Base-by-base conservation (phyloP, 2,888 invertebrate genomes). In the Netelia inedita region DNA sequence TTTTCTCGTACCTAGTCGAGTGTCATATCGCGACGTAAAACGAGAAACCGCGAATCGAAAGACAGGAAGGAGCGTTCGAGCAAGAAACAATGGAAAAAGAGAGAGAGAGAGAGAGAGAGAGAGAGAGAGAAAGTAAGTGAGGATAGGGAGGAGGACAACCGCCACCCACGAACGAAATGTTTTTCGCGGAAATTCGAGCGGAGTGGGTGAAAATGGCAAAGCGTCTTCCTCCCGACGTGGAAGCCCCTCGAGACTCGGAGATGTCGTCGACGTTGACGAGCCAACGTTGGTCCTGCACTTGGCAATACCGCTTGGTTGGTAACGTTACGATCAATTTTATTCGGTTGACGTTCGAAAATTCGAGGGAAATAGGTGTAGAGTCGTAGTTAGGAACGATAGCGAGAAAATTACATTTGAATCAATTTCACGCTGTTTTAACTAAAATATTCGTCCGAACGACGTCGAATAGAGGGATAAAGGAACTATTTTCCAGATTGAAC, bases 171-270 rank as follows among this genome's bases (percentile, higher is more conserved):
- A 35, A 66, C 19, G 41, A 41, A 41, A 46, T 14, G 14, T 46
- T 46, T 46, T 2, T 46, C 46, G 0, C 14, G 46, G 10, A 14
- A n/a, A n/a, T 46, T 43, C 16, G 21, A 21, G 55, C 28, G 23
- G 16, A 50, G 46, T 71, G 55, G 71, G 55, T 71, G 21, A 19
- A 71, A 53, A 50, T 71, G 28, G 35, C 28, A 55, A 28, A n/a
- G 61, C 10, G 46, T 46, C 14, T 46, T 46, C 46, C 10, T 46
- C 46, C 2, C 46, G 14, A 14, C 11, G 10, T 14, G 11, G 14
- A 46, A 46, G 14, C 46, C 46, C 46, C 46, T 10, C 1, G 46
- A 46, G 46, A 46, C 46, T 46, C 2, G 14, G 28, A 28, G 28
- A 46, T 14, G 46, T 46, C 46, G 10, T 46, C 10, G 46, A 46